These are phyloP conservation scores for Anseranas semipalmata DNA, from an alignment of 2,113 vertebrate genomes.

Conservation along the genomic window DNA sequence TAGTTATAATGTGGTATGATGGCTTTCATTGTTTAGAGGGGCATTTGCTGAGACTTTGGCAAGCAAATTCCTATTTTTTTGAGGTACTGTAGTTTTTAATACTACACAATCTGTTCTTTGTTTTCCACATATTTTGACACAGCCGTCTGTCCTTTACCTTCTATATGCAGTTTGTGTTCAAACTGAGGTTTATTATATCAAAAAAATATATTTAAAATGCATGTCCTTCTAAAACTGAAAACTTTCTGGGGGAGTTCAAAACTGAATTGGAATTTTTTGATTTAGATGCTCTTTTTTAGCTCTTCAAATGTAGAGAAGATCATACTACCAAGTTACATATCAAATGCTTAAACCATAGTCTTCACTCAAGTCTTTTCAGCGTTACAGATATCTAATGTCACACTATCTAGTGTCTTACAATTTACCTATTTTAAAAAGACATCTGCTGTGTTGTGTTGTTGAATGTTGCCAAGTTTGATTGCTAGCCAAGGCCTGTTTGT, in stretches of 20 bases:
- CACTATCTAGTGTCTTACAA: background rate
- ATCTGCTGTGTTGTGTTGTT: slow-evolving; percentile 34
- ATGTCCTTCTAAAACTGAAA: background rate
- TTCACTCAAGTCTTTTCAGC: background rate
- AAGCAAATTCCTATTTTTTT: background rate
- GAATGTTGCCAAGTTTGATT: background rate
- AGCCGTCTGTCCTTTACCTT: background rate
- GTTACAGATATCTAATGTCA: background rate
- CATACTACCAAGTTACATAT: background rate
- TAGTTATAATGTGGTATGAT: background rate
- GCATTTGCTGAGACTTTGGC: background rate
- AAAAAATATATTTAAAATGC: background rate
- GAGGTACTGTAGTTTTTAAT: background rate
- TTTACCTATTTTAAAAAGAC: slow-evolving; percentile 49
- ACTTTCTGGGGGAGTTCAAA: background rate
- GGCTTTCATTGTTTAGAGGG: background rate
- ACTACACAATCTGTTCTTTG: background rate
- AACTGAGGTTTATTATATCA: background rate
- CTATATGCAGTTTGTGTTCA: background rate
- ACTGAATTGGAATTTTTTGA: background rate
- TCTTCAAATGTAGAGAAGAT: background rate
- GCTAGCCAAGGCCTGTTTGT: slow-evolving; percentile 34
- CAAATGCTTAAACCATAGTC: background rate
- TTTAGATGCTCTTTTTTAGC: background rate
- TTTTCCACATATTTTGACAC: background rate